phyloP scores from a whole-genome alignment of 2,797 vertebrate species.

The Nothura maculosa region DNA sequence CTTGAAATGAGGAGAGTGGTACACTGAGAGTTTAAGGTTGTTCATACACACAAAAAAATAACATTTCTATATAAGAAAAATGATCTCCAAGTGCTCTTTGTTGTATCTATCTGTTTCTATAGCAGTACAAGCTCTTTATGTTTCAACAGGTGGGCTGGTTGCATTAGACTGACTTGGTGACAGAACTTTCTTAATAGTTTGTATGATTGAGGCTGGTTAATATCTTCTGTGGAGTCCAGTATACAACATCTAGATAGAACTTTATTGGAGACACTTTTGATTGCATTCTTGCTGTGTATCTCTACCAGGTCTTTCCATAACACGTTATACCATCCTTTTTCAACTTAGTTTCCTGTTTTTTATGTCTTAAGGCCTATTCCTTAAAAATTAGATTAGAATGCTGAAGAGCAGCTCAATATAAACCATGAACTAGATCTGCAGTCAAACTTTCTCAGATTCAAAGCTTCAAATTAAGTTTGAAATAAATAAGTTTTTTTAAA shows the following conservation, averaged over 20 bases:
- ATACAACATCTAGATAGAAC: not conserved
- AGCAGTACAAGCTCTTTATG: not conserved
- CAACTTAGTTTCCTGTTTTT: not conserved
- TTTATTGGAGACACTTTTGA: not conserved
- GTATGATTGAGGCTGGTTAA: accelerated
- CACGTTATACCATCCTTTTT: not conserved
- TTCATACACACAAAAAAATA: not conserved
- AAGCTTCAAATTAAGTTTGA: not conserved
- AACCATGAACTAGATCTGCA: not conserved
- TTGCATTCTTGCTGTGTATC: not conserved
- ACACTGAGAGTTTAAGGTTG: accelerated
- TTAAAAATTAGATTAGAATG: not conserved
- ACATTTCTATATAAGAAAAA: not conserved
- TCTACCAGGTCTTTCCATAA: not conserved
- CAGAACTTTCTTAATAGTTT: not conserved
- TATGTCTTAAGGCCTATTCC: accelerated
- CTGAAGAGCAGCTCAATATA: not conserved
- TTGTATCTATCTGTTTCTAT: not conserved
- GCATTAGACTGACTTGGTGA: accelerated
- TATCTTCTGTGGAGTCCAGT: not conserved
- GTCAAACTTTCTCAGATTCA: not conserved
- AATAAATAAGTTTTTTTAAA: not conserved
- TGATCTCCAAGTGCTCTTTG: not conserved
- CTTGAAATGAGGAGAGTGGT: not conserved
- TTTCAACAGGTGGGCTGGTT: not conserved